These are phyloP conservation scores for Syngnathoides biaculeatus DNA, from an alignment of 2,113 vertebrate species.

Conservation along the genomic window DNA sequence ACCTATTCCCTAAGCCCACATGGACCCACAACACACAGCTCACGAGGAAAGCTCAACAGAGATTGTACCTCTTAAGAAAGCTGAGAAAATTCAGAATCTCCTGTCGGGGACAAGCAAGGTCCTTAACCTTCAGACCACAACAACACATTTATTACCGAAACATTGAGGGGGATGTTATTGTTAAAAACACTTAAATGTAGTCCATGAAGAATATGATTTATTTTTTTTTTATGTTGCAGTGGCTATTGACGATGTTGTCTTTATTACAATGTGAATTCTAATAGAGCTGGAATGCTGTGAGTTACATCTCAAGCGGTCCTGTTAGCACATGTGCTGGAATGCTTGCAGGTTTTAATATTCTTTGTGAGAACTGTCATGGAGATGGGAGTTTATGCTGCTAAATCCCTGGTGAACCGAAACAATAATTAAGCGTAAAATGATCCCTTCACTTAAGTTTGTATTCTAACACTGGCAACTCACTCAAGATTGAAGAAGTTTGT, in stretches of 20 bases:
- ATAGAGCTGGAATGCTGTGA: not conserved
- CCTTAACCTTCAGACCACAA: too few species aligned
- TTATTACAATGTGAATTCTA: not conserved
- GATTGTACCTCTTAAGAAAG: too few species aligned
- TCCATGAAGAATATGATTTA: not conserved
- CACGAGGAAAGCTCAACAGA: too few species aligned
- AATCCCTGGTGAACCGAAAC: not conserved
- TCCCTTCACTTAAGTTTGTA: not conserved
- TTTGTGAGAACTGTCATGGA: not conserved
- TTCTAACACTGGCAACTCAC: not conserved
- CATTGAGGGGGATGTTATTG: not conserved
- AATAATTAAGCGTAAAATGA: not conserved
- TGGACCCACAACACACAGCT: too few species aligned
- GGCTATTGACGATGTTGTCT: not conserved
- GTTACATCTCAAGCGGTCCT: not conserved
- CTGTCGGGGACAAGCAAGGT: too few species aligned
- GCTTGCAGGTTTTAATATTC: not conserved
- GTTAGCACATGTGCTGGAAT: conserved; percentile 6
- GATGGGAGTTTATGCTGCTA: not conserved
- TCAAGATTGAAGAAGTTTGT: not conserved
- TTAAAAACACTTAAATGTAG: not conserved
- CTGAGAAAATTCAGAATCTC: too few species aligned
- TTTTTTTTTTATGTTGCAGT: not conserved
- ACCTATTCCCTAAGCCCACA: too few species aligned
- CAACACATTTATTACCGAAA: too few species aligned